Conservation (phyloP, 2,888 invertebrate genomes). For the Diplazon laetatorius region DNA sequence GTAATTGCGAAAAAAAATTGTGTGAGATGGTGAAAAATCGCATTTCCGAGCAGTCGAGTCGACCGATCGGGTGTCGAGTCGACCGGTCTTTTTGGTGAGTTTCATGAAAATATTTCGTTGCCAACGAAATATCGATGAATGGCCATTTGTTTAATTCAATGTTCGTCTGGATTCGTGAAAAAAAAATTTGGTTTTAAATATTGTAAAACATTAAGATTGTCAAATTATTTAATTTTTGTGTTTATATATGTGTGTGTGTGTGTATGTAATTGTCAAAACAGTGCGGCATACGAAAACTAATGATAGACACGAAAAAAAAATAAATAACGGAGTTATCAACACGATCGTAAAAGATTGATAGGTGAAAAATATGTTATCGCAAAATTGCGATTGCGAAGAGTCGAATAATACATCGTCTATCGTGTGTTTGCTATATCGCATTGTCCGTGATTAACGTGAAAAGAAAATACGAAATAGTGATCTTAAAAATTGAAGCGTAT, state of each 20-base stretch:
- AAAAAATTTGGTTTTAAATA: not conserved
- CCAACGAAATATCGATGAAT: too few species aligned
- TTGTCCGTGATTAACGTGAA: not conserved
- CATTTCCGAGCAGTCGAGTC: too few species aligned
- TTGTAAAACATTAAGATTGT: slow-evolving; percentile 36
- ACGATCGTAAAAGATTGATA: not conserved
- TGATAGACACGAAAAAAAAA: not conserved
- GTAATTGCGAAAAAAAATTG: too few species aligned
- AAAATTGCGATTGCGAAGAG: not conserved
- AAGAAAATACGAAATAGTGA: slow-evolving; percentile 10
- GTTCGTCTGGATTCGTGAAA: not conserved
- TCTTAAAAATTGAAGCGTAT: not conserved
- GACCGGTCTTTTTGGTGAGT: too few species aligned
- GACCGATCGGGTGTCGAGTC: too few species aligned
- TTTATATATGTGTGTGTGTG: not conserved
- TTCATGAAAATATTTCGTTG: too few species aligned
- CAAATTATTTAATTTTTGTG: slow-evolving; percentile 9
- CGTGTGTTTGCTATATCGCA: not conserved
- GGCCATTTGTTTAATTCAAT: too few species aligned
- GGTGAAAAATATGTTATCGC: not conserved
- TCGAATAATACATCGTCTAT: slow-evolving; percentile 4
- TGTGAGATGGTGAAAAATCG: too few species aligned
- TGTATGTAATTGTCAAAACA: not conserved
- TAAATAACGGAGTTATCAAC: not conserved
- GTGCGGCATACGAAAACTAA: slow-evolving; percentile 5